Conservation (phyloP, 2,888 invertebrate species). For the Octonoba sinensis region DNA sequence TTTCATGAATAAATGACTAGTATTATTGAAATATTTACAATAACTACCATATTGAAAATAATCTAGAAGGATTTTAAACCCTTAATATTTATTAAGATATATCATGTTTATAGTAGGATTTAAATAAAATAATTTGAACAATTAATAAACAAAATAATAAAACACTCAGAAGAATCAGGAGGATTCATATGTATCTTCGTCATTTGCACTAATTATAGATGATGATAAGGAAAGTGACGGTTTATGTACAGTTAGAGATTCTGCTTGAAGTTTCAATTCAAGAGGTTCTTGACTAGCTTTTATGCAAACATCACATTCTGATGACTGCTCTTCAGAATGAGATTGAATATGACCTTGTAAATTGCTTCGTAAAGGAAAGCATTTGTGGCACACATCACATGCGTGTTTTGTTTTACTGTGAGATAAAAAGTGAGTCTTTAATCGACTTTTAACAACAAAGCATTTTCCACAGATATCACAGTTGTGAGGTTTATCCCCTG, state of each 20-base stretch:
- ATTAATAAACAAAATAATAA: background rate
- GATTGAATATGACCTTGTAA: constrained; percentile 49
- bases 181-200: constrained; percentile 17
- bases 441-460: constrained; percentile 57
- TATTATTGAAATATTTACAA: too few species aligned
- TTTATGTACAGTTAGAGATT: constrained; percentile 15
- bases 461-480: constrained; percentile 60
- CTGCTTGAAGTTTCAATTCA: constrained; percentile 16
- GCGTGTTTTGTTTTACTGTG: constrained; percentile 48
- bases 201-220: constrained; percentile 1
- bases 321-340: constrained; percentile 17
- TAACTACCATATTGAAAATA: too few species aligned
- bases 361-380: constrained; percentile 44
- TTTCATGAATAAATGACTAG: too few species aligned
- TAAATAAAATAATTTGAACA: too few species aligned
- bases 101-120: too few species aligned
- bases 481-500: constrained; percentile 55
- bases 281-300: constrained; percentile 42
- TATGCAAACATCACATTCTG: constrained; percentile 35
- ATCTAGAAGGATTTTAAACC: too few species aligned
- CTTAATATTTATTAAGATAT: too few species aligned
- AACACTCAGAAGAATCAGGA: background rate
- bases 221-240: constrained; percentile 13
- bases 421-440: constrained; percentile 55
- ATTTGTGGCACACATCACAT: constrained; percentile 55